Base-by-base conservation (phyloP, 2,113 vertebrate species). In the Phodopus roborovskii region DNA sequence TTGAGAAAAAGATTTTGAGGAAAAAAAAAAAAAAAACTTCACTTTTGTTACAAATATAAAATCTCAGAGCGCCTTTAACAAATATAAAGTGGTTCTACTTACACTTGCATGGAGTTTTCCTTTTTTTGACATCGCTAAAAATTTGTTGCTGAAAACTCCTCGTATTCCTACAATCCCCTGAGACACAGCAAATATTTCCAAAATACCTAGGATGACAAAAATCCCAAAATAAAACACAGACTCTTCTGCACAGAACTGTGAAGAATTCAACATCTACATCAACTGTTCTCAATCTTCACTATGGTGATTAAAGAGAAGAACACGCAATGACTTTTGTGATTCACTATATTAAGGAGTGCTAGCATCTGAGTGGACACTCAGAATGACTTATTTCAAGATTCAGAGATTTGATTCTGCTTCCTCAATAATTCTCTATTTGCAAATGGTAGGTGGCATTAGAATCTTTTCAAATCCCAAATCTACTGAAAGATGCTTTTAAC, bases 41-140 rank as follows among this genome's bases (percentile, higher is more conserved):
- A 48, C 4, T 3, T 11, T 84, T 74, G 79, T 39, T 78, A 13
- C 71, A 77, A 88, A 86, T 1, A 0, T 17, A 89, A 92, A 96
- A 71, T 71, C 93, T 96, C 70, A 4, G 88, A 88, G 96, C 66
- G 58, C 97, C 92, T 94, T 97, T 83, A 97, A 96, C 88, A 97
- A 95, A 97, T 73, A 97, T 93, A 97, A 98, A 88, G 56, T 82
- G 71, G 86, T 89, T 95, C 97, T 98, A 99, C 99, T 99, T 98
- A 99, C 99, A 92, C 99, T 99, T 98, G 99, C 99, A 96, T 99
- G 99, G 97, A 99, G 99, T 97, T 99, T 99, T 99, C 99, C 99
- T 98, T 99, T 99, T 98, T 99, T 99, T 98, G 99, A 99, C 99
- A 99, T 99, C 98, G 99, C 99, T 99, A 99, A 99, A 99, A 99